Conservation (phyloP, 2,888 invertebrate genomes). For the Anoncus sp. region DNA sequence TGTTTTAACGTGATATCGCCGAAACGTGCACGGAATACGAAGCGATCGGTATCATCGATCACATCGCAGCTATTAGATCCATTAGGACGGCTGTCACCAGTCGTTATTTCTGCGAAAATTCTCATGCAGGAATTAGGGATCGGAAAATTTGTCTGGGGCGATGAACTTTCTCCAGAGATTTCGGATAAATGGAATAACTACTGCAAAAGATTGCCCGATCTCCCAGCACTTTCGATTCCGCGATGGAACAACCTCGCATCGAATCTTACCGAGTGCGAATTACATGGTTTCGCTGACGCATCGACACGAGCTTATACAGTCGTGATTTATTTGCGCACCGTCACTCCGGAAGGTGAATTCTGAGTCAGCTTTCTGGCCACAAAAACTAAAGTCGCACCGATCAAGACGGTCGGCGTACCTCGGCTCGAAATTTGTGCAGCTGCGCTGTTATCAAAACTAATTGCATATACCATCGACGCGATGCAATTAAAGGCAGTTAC, state of each 20-base stretch:
- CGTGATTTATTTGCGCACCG: slow-evolving; percentile 9
- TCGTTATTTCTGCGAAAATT: slow-evolving; percentile 11
- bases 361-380: background rate
- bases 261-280: background rate
- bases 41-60: slow-evolving; percentile 2
- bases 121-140: slow-evolving; percentile 27
- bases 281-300: slow-evolving; percentile 25
- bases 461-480: background rate
- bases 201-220: background rate
- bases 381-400: background rate
- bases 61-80: slow-evolving; percentile 37
- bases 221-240: background rate
- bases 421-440: no score
- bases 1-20: background rate
- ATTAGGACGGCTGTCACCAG: slow-evolving; percentile 15
- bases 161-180: background rate
- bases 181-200: slow-evolving; percentile 11
- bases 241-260: slow-evolving; percentile 9
- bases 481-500: background rate
- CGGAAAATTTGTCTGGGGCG: slow-evolving; percentile 17
- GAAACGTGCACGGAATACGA: background rate
- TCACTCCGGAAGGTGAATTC: background rate
- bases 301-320: background rate
- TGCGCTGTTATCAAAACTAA: no score
- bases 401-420: no score